Evolutionary conservation across 1,140 invertebrate species (phyloP), one percentile per base, ranked within the genome.

Genomic region (Drosophila oshimai): DNA sequence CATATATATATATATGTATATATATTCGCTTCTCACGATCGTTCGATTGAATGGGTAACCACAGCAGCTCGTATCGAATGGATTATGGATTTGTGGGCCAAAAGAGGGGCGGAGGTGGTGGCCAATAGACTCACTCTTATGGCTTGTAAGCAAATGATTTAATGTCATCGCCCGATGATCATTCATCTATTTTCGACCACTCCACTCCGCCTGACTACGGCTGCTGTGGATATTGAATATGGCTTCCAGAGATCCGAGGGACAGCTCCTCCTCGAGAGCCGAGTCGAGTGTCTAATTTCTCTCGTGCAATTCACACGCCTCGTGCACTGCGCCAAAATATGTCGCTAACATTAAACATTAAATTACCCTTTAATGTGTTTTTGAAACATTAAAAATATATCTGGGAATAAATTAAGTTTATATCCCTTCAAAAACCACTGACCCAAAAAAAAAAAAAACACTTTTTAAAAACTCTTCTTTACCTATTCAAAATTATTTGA

Each of bases 91-190:
- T 62, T 58, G 36, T 61, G 57, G 57, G 36, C 13, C 31, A 58
- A 31, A 26, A 17, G 17, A 24, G 33, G 6, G 22, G 33, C 24
- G 28, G 20, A 7, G 3, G 7, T 0, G 6, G 13, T 18, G 13
- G 44, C 6, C 6, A 34, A 34, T 57, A 17, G 26, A 47, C 39
- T 28, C 15, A n/a, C n/a, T n/a, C n/a, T n/a, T n/a, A 62, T 62
- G 46, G 60, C 24, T 71, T 33, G 29, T 28, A 37, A 33, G 55
- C 58, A 34, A 46, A 83, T 83, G 78, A 83, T 83, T 83, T 84
- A 83, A 78, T 83, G 74, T 81, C 79, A 78, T 73, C 57, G 50
- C 9, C 51, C 78, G 74, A 78, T 73, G 74, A 81, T 83, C 77
- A 81, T 71, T 81, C 78, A 81, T 81, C 54, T 60, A 22, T 31